phyloP scores from a whole-genome alignment of 2,113 vertebrate genomes.

The Acinonyx jubatus region DNA sequence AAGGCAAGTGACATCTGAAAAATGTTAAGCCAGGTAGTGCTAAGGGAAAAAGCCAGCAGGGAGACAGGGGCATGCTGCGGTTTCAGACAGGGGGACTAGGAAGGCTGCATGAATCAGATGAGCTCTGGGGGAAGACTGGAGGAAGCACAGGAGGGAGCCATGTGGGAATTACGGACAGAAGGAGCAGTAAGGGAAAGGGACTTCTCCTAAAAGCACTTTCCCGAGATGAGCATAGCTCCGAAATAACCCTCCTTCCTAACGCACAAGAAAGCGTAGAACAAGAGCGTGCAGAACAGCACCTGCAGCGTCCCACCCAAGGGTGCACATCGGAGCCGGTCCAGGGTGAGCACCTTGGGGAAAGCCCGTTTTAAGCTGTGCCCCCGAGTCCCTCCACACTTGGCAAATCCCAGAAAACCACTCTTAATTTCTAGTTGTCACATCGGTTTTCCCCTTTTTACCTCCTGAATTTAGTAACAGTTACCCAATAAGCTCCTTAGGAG shows the following conservation, averaged over 20 bases:
- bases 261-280: background rate
- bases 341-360: rapidly evolving
- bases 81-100: background rate
- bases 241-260: background rate
- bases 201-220: background rate
- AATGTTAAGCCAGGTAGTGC: background rate
- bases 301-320: background rate
- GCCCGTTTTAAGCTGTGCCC: rapidly evolving
- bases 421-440: too few relatives aligned
- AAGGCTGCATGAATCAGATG: background rate
- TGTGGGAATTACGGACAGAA: background rate
- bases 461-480: background rate
- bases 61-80: background rate
- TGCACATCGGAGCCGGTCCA: background rate
- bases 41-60: background rate
- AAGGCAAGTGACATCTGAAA: background rate
- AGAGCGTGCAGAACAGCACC: background rate
- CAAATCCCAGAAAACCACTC: background rate
- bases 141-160: background rate
- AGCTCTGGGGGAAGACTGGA: background rate
- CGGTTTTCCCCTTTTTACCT: background rate
- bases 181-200: background rate
- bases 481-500: background rate
- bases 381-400: background rate
- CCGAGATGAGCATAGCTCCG: background rate